Conservation (phyloP, 2,888 invertebrate genomes). For the Neoascia interrupta region DNA sequence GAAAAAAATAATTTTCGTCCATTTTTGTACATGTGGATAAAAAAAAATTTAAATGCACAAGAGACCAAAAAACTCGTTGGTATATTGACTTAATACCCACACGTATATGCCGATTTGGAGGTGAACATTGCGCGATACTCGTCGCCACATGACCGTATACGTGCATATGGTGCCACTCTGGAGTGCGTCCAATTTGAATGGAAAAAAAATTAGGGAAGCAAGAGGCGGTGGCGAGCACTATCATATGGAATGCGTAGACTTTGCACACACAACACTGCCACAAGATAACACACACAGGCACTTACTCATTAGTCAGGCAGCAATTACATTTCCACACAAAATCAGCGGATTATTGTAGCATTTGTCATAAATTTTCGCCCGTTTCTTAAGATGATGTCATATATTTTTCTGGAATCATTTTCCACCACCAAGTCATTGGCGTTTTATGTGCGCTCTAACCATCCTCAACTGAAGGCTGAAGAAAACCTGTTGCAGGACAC, state of each 20-base stretch:
- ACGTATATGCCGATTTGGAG: slow-evolving; percentile 49
- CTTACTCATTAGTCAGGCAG: slow-evolving; percentile 41
- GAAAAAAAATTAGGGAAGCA: slow-evolving; percentile 16
- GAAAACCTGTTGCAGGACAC: slow-evolving; percentile 62
- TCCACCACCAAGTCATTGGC: slow-evolving; percentile 9
- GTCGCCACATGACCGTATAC: slow-evolving; percentile 60
- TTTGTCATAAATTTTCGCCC: slow-evolving; percentile 61
- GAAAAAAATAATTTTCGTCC: slow-evolving; percentile 24
- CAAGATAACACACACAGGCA: slow-evolving; percentile 24
- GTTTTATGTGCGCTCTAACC: background rate
- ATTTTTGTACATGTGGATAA: slow-evolving; percentile 40
- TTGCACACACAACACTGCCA: slow-evolving; percentile 27
- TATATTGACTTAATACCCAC: slow-evolving; percentile 64
- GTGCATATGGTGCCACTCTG: slow-evolving; percentile 62
- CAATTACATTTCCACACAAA: slow-evolving; percentile 48
- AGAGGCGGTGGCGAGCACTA: slow-evolving; percentile 13
- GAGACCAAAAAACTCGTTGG: slow-evolving; percentile 43
- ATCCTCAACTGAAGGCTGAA: background rate
- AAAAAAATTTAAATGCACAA: slow-evolving; percentile 59
- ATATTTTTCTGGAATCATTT: slow-evolving; percentile 36
- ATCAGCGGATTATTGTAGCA: slow-evolving; percentile 57
- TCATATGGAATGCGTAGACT: slow-evolving; percentile 47
- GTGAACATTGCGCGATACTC: slow-evolving; percentile 52
- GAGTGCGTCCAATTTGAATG: slow-evolving; percentile 50
- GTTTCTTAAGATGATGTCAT: slow-evolving; percentile 56